Evolutionary conservation across 2,888 invertebrate genomes (phyloP).

Genomic region (Strigamia maritima): DNA sequence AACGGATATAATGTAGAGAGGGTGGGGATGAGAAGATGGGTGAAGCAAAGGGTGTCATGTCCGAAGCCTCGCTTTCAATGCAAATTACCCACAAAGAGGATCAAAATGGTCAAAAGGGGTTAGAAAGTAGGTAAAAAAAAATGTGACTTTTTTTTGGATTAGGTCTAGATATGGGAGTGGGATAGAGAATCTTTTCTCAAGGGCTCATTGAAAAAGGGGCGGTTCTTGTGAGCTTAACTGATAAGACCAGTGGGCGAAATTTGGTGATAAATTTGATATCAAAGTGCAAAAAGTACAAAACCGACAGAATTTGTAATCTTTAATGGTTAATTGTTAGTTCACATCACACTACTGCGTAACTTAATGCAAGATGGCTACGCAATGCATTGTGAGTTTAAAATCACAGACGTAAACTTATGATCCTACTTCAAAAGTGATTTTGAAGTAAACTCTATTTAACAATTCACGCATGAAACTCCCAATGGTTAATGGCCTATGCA

Average conservation of each 20-base stretch:
- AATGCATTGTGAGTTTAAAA: too few relatives aligned
- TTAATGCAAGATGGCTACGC: too few relatives aligned
- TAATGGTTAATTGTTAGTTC: too few relatives aligned
- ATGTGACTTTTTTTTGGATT: neutral
- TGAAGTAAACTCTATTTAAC: too few relatives aligned
- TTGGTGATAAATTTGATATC: too few relatives aligned
- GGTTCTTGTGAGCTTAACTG: neutral
- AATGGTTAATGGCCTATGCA: too few relatives aligned
- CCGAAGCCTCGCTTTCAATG: constrained; percentile 24
- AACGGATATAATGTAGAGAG: neutral
- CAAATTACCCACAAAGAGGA: constrained; percentile 27
- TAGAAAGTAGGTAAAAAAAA: neutral
- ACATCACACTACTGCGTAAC: too few relatives aligned
- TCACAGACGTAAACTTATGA: too few relatives aligned
- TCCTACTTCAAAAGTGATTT: too few relatives aligned
- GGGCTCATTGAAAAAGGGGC: neutral
- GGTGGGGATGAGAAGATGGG: neutral
- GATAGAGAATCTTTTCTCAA: constrained; percentile 14
- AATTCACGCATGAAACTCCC: too few relatives aligned
- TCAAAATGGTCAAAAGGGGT: constrained; percentile 24
- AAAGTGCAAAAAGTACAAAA: too few relatives aligned
- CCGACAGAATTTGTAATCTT: too few relatives aligned
- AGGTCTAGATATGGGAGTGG: constrained; percentile 1
- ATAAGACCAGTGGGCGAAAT: neutral
- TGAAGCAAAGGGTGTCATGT: constrained; percentile 16